Conservation (phyloP, 2,797 vertebrate species). For the Podarcis siculus region DNA sequence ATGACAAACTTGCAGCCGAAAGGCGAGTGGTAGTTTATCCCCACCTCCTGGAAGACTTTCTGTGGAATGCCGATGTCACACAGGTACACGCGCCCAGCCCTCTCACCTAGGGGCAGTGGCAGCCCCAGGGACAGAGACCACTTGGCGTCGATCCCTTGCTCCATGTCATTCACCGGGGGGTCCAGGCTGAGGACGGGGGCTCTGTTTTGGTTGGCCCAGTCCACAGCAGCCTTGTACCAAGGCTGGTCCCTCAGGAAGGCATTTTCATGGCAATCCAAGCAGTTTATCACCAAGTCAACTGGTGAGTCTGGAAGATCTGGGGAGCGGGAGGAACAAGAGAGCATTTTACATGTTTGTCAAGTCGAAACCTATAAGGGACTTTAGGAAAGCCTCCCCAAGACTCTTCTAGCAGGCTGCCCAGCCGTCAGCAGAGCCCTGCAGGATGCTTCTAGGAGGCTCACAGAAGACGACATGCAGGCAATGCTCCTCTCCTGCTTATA, state of each 20-base stretch:
- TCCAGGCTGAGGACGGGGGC: slow-evolving; percentile 96
- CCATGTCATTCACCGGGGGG: slow-evolving; percentile 88
- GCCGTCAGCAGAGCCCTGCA: not conserved
- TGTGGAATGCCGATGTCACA: slow-evolving; percentile 96
- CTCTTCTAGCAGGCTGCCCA: too few relatives aligned
- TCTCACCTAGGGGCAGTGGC: slow-evolving; percentile 89
- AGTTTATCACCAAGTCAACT: slow-evolving; percentile 97
- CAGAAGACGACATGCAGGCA: too few relatives aligned
- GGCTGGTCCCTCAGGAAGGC: slow-evolving; percentile 94
- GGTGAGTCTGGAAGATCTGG: slow-evolving; percentile 94
- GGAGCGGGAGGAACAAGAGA: not conserved
- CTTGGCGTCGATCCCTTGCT: slow-evolving; percentile 93
- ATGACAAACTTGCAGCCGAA: slow-evolving; percentile 99
- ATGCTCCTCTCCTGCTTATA: not conserved
- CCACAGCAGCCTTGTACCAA: slow-evolving; percentile 93
- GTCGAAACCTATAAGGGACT: not conserved
- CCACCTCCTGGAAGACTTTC: slow-evolving; percentile 95
- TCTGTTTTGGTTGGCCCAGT: slow-evolving; percentile 97
- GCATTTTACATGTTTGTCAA: not conserved
- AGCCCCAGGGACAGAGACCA: slow-evolving; percentile 96
- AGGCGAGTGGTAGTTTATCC: slow-evolving; percentile 95
- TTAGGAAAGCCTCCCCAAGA: not conserved
- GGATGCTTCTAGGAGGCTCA: too few relatives aligned
- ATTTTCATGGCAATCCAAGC: slow-evolving; percentile 96
- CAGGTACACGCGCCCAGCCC: slow-evolving; percentile 91